phyloP scores from a whole-genome alignment of 2,888 invertebrate species.

The Boloria euphrosyne region DNA sequence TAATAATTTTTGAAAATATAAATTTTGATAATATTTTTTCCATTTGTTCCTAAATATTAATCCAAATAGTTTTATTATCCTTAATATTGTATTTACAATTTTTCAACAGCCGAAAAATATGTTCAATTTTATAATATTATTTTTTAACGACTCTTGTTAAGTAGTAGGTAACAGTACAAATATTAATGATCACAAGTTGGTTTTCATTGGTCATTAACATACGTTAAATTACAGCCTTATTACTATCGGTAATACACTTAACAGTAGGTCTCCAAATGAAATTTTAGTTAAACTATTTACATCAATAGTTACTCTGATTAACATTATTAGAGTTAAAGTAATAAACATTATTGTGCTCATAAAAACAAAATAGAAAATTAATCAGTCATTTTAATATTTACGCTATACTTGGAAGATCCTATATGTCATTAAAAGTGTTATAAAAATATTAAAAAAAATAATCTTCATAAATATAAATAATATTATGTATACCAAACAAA shows the following conservation, averaged over 20 bases:
- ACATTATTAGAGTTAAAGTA: conserved; percentile 8
- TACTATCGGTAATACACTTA: conserved; percentile 74
- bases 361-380: conserved; percentile 19
- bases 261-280: conserved; percentile 74
- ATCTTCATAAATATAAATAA: background rate
- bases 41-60: conserved; percentile 82
- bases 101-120: conserved; percentile 83
- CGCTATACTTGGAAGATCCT: conserved; percentile 14
- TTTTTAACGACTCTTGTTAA: conserved; percentile 83
- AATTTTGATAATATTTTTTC: conserved; percentile 82
- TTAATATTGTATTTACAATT: conserved; percentile 83
- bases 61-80: conserved; percentile 83
- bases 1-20: conserved; percentile 83
- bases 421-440: conserved; percentile 8
- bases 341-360: conserved; percentile 7
- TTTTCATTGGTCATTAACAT: conserved; percentile 84
- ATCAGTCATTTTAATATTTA: conserved; percentile 24
- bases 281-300: conserved; percentile 68
- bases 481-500: conserved; percentile 3
- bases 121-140: conserved; percentile 81
- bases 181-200: conserved; percentile 84
- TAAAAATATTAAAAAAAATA: conserved; percentile 11
- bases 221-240: conserved; percentile 80
- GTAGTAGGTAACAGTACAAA: conserved; percentile 84
- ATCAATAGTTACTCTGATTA: conserved; percentile 39